Percentiles rank a stretch among this genome's conserved stretches.
Conservation (phyloP, 1,140 invertebrate genomes). For the Chrysomallon squamiferum region DNA sequence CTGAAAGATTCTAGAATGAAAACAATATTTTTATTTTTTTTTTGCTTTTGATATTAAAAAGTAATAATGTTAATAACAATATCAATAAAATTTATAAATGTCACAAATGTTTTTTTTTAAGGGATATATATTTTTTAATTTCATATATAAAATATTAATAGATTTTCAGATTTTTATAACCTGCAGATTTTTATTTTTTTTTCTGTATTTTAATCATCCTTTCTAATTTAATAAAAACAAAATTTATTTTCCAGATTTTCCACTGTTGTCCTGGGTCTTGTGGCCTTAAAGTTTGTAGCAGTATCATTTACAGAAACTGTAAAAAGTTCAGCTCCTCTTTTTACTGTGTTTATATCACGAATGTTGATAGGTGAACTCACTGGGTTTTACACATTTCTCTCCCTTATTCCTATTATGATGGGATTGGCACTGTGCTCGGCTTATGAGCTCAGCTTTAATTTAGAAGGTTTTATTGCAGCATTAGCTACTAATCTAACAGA, state of each 20-base stretch:
- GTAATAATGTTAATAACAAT: too few relatives aligned
- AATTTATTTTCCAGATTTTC: slow-evolving; percentile 73
- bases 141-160: too few relatives aligned
- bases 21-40: too few relatives aligned
- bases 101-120: too few relatives aligned
- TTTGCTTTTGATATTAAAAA: too few relatives aligned
- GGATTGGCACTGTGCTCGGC: slow-evolving; percentile 83
- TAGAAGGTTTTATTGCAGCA: slow-evolving; percentile 79
- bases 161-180: too few relatives aligned
- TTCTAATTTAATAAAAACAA: too few relatives aligned
- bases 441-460: slow-evolving; percentile 83
- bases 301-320: slow-evolving; percentile 88
- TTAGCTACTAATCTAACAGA: slow-evolving; percentile 84
- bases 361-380: slow-evolving; percentile 73
- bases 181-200: too few relatives aligned
- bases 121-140: too few relatives aligned
- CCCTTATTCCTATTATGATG: slow-evolving; percentile 84
- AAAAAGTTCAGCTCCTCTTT: slow-evolving; percentile 84
- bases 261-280: slow-evolving; percentile 76
- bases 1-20: too few relatives aligned
- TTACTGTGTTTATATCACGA: slow-evolving; percentile 81
- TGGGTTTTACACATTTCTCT: slow-evolving; percentile 78
- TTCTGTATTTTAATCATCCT: too few relatives aligned
- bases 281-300: slow-evolving; percentile 83
- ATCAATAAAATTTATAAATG: too few relatives aligned